Conservation (phyloP, 2,888 invertebrate species). For the Lydus trimaculatus region DNA sequence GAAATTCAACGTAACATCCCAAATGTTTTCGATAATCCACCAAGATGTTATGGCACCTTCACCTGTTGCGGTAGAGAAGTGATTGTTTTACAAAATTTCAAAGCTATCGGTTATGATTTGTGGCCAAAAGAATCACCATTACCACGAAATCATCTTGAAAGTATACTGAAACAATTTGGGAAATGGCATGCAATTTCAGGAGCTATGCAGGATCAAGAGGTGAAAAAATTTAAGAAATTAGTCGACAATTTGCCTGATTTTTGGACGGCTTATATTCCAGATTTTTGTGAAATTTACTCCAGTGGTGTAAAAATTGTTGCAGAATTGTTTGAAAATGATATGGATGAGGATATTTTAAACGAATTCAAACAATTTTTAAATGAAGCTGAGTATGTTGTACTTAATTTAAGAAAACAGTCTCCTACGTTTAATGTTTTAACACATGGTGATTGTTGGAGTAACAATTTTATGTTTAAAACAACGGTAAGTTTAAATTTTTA, state of each 20-base stretch:
- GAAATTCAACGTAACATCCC: slow-evolving; percentile 1
- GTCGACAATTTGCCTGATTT: not conserved
- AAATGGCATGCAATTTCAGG: slow-evolving; percentile 18
- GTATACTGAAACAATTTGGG: slow-evolving; percentile 41
- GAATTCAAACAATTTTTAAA: not conserved
- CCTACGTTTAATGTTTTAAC: slow-evolving; percentile 12
- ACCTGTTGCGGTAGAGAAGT: not conserved
- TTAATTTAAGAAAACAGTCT: not conserved
- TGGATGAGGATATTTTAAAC: not conserved
- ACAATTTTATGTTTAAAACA: slow-evolving; percentile 20
- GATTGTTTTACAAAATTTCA: slow-evolving; percentile 39
- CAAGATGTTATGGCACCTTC: slow-evolving; percentile 18
- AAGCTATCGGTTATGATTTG: slow-evolving; percentile 34
- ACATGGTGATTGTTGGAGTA: slow-evolving; percentile 28
- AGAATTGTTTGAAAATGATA: not conserved
- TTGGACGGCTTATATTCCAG: not conserved
- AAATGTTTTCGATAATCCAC: slow-evolving; percentile 9
- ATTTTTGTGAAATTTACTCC: not conserved
- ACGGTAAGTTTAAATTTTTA: not conserved
- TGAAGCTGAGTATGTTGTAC: not conserved
- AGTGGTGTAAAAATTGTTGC: not conserved
- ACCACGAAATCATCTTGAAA: slow-evolving; percentile 41
- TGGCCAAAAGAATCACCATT: slow-evolving; percentile 38
- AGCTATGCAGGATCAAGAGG: not conserved
- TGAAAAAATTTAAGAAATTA: slow-evolving; percentile 30